A percentile compares a stretch with the other conserved stretches of the same genome.
These are phyloP conservation scores for Calvadosia cruxmelitensis DNA, from an alignment of 30 jellyfish, hydroid and myxozoan species.

Conservation along the genomic window DNA sequence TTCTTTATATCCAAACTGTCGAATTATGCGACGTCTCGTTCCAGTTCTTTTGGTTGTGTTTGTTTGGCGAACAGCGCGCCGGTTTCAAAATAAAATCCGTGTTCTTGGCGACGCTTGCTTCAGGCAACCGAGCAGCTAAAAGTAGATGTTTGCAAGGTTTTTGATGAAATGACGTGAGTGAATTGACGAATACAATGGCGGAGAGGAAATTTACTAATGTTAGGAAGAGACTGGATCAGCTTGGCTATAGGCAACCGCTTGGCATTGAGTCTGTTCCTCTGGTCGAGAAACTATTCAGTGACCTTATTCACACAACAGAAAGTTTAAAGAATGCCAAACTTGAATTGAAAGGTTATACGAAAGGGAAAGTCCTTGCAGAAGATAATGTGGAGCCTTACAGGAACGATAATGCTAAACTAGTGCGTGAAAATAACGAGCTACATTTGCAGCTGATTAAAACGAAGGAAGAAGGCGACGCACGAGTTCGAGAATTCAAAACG, in stretches of 20 bases:
- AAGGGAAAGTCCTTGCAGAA: slow-evolving; percentile 14
- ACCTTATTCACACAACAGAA: slow-evolving; percentile 85
- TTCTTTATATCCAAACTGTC: too few species aligned
- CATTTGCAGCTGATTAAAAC: slow-evolving; percentile 59
- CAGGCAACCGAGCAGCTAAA: too few species aligned
- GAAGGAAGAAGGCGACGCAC: slow-evolving; percentile 54
- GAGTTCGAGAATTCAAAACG: slow-evolving; percentile 29
- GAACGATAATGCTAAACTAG: slow-evolving; percentile 77
- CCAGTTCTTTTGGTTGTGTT: too few species aligned
- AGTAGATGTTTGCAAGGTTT: too few species aligned
- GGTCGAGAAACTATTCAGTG: slow-evolving; percentile 85
- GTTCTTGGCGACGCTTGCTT: too few species aligned
- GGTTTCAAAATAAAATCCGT: background rate
- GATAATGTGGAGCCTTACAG: slow-evolving; percentile 75
- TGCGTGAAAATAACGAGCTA: slow-evolving; percentile 79
- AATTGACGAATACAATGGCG: slow-evolving; percentile 60
- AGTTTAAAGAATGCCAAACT: slow-evolving; percentile 63
- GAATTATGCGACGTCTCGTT: too few species aligned
- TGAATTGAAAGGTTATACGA: slow-evolving; percentile 14
- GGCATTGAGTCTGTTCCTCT: slow-evolving; percentile 90
- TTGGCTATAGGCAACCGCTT: slow-evolving; percentile 93
- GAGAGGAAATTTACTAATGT: slow-evolving; percentile 60
- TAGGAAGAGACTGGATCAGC: slow-evolving; percentile 82
- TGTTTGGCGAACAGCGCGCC: slow-evolving; percentile 1
- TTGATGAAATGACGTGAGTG: too few species aligned